Percentiles rank a stretch among this genome's conserved stretches.
Conservation (phyloP, 2,113 vertebrate species). For the Cygnus atratus region DNA sequence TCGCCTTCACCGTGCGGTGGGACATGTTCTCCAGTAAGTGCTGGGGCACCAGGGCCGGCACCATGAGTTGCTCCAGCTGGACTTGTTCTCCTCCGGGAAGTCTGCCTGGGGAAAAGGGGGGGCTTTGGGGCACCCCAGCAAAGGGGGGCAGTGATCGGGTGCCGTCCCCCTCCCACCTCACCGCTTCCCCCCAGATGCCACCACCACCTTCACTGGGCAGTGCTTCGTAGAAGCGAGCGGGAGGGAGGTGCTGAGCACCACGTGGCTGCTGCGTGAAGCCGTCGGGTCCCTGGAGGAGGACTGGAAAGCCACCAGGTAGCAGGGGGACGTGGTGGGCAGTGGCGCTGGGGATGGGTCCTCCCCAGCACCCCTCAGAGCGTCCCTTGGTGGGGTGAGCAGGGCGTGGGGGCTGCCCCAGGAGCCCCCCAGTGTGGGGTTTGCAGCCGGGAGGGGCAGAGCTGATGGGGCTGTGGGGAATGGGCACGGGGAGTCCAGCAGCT, state of each 20-base stretch:
- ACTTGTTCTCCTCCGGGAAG: too few species aligned
- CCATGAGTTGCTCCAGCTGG: not conserved
- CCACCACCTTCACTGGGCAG: not conserved
- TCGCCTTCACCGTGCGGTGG: not conserved
- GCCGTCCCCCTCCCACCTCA: not conserved
- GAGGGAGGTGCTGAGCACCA: not conserved
- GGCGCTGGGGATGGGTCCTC: not conserved
- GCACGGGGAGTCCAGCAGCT: not conserved
- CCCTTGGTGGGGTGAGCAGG: not conserved
- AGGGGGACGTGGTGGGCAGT: not conserved
- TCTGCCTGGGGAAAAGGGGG: not conserved
- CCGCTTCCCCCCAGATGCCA: not conserved
- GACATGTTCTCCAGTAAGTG: not conserved
- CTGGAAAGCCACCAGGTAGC: not conserved
- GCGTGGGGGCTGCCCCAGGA: not conserved
- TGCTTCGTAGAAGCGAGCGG: not conserved
- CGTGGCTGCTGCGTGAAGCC: not conserved
- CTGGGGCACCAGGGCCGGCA: not conserved
- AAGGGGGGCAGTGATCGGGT: not conserved
- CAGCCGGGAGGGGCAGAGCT: not conserved
- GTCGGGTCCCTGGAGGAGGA: not conserved
- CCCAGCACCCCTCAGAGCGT: not conserved
- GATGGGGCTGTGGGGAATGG: not conserved
- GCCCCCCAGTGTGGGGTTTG: not conserved
- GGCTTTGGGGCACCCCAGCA: not conserved